Percentiles rank a stretch among this genome's conserved stretches.
phyloP scores from a whole-genome alignment of 2,113 vertebrate species.

The Halichoerus grypus region DNA sequence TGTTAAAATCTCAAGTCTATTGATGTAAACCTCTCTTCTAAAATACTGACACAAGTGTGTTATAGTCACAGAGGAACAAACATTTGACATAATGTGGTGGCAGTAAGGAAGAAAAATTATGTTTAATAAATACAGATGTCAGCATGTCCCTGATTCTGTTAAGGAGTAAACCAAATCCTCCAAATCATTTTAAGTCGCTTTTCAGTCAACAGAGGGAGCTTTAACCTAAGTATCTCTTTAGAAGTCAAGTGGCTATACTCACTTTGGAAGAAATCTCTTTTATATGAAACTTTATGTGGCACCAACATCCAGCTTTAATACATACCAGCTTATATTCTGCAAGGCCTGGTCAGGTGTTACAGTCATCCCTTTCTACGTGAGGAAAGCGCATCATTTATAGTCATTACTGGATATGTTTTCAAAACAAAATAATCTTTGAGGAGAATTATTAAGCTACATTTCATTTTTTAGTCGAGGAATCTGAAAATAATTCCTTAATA shows the following conservation, averaged over 20 bases:
- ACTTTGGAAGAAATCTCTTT: slow-evolving; percentile 10
- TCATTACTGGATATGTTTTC: slow-evolving; percentile 41
- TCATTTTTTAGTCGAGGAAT: slow-evolving; percentile 53
- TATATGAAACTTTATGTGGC: slow-evolving; percentile 55
- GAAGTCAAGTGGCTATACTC: slow-evolving; percentile 10
- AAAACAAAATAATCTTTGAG: slow-evolving; percentile 40
- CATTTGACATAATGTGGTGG: slow-evolving; percentile 7
- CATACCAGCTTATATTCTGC: slow-evolving; percentile 52
- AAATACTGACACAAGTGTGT: background rate
- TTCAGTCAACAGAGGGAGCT: slow-evolving; percentile 79
- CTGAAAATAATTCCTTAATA: slow-evolving; percentile 48
- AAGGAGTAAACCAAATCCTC: slow-evolving; percentile 40
- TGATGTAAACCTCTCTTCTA: background rate
- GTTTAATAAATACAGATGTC: slow-evolving; percentile 49
- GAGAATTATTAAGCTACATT: slow-evolving; percentile 38
- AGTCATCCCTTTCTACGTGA: slow-evolving; percentile 54
- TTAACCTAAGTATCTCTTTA: slow-evolving; percentile 64
- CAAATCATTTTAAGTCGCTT: slow-evolving; percentile 55
- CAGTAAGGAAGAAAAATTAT: slow-evolving; percentile 58
- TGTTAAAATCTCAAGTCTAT: slow-evolving; percentile 60
- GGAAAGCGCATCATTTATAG: slow-evolving; percentile 21
- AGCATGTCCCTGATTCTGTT: slow-evolving; percentile 24
- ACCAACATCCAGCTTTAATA: slow-evolving; percentile 47
- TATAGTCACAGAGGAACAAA: slow-evolving; percentile 50
- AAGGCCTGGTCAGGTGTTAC: slow-evolving; percentile 40